Evolutionary conservation across 2,113 vertebrate species (phyloP).

Genomic region (Scolopax mira): DNA sequence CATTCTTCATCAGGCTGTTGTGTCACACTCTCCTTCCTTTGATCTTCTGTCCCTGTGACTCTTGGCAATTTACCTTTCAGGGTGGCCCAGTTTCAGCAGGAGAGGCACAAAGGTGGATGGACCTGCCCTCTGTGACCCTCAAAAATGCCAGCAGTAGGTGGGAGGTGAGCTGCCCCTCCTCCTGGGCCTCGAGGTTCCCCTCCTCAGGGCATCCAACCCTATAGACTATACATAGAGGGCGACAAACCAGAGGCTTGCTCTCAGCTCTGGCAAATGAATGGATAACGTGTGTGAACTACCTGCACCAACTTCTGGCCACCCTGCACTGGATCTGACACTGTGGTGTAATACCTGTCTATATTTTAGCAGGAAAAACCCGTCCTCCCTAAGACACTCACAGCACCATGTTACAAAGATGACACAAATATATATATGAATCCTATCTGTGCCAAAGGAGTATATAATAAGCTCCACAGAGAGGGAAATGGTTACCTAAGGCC

Average conservation of each 20-base stretch:
- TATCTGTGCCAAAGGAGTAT: background rate
- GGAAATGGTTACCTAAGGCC: background rate
- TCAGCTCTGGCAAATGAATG: fast-evolving
- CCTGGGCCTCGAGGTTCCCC: background rate
- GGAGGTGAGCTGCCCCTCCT: background rate
- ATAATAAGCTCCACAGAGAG: background rate
- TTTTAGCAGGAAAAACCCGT: background rate
- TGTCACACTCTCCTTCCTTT: background rate
- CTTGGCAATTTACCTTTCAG: background rate
- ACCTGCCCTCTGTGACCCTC: background rate
- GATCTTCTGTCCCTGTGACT: background rate
- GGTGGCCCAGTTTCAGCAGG: background rate
- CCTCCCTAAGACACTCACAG: background rate
- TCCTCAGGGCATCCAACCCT: background rate
- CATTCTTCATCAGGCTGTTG: background rate
- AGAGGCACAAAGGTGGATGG: background rate
- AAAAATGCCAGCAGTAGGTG: background rate
- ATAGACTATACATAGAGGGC: background rate
- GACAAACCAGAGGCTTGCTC: background rate
- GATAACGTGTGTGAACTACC: fast-evolving
- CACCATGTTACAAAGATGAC: background rate
- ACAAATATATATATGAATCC: background rate
- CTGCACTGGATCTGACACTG: fast-evolving
- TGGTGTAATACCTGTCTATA: background rate
- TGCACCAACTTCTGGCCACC: background rate